These are phyloP conservation scores for Pycnomerus fuliginosus DNA, from an alignment of 2,888 invertebrate species.

Conservation along the genomic window DNA sequence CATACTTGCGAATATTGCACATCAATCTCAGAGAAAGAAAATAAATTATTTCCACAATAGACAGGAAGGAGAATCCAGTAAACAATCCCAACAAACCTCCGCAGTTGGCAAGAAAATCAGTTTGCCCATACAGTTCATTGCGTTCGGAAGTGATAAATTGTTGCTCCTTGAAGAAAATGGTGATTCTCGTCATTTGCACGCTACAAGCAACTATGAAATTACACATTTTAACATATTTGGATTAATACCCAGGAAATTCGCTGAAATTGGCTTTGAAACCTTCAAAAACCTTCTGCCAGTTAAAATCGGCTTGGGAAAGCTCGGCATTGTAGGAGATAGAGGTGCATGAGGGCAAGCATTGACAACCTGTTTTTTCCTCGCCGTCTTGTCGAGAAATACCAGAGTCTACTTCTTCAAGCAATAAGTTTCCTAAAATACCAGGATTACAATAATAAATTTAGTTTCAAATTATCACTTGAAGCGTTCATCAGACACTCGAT, in stretches of 20 bases:
- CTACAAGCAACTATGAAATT: too few species aligned
- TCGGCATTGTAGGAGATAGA: slow-evolving; percentile 72
- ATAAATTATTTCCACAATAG: slow-evolving; percentile 63
- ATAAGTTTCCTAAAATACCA: slow-evolving; percentile 56
- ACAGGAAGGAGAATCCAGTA: slow-evolving; percentile 66
- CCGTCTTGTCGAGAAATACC: slow-evolving; percentile 42
- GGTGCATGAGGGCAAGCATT: slow-evolving; percentile 66
- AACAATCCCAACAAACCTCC: slow-evolving; percentile 62
- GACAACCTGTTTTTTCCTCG: slow-evolving; percentile 54
- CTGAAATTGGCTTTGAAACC: slow-evolving; percentile 54
- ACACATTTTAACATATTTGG: too few species aligned
- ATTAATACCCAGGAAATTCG: slow-evolving; percentile 47
- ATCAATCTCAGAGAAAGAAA: slow-evolving; percentile 57
- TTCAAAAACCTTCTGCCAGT: slow-evolving; percentile 61
- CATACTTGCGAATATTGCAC: slow-evolving; percentile 55
- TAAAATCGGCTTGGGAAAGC: slow-evolving; percentile 69
- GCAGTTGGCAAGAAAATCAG: slow-evolving; percentile 60
- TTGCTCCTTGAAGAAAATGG: slow-evolving; percentile 71
- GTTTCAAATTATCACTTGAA: too few species aligned
- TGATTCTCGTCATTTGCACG: slow-evolving; percentile 60
- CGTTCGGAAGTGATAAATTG: slow-evolving; percentile 58
- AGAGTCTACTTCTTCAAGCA: slow-evolving; percentile 55
- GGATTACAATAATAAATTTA: too few species aligned
- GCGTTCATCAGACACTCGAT: slow-evolving; percentile 57
- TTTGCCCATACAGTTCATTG: slow-evolving; percentile 59